Evolutionary conservation across 1,140 invertebrate genomes (phyloP).

Genomic region (Gryllus bimaculatus): DNA sequence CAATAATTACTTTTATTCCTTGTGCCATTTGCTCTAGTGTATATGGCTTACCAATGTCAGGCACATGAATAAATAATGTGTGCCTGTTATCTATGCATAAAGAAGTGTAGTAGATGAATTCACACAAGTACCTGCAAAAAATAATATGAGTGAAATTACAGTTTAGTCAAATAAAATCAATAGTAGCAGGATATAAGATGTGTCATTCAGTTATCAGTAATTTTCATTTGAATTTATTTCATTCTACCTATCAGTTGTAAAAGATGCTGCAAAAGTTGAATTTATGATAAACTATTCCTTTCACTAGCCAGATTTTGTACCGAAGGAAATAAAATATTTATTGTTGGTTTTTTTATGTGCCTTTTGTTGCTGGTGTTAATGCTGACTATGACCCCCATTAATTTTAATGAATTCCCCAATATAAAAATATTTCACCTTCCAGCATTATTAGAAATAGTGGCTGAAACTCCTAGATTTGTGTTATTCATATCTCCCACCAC

Average conservation of each 20-base stretch:
- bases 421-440: conserved; percentile 12
- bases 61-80: conserved; percentile 18
- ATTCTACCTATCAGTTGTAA: neutral
- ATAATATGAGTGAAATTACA: neutral
- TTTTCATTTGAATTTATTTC: neutral
- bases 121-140: conserved; percentile 19
- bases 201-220: neutral
- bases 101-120: conserved; percentile 19
- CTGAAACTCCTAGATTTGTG: neutral
- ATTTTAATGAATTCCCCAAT: neutral
- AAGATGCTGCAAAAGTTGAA: neutral
- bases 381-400: neutral
- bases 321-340: neutral
- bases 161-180: neutral
- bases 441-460: conserved; percentile 17
- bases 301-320: neutral
- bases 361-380: neutral
- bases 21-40: conserved; percentile 12
- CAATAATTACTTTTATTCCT: conserved; percentile 11
- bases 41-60: conserved; percentile 18
- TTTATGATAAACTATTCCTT: neutral
- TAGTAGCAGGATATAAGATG: neutral
- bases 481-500: conserved; percentile 10
- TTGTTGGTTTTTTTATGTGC: neutral
- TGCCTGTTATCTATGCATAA: conserved; percentile 12